These are phyloP conservation scores for Trididemnum nubilum DNA, from an alignment of 23 tunicate species.

Conservation along the genomic window DNA sequence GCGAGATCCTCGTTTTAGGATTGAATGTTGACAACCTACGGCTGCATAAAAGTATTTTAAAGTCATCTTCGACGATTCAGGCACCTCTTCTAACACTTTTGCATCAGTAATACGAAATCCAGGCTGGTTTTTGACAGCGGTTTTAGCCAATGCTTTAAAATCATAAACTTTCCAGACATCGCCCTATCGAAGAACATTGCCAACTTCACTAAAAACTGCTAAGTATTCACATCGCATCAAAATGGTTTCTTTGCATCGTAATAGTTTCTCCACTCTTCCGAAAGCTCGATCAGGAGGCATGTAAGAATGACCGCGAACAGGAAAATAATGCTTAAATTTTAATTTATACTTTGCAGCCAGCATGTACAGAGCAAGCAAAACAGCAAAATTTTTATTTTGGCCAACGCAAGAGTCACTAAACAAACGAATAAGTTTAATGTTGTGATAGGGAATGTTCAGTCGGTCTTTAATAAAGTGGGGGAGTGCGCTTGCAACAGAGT, in stretches of 20 bases:
- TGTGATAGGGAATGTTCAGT: neutral
- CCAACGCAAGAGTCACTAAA: constrained; percentile 27
- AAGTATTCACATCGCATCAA: neutral
- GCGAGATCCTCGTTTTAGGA: constrained; percentile 3
- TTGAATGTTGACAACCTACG: constrained; percentile 10
- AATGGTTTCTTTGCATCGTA: constrained; percentile 1
- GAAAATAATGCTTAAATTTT: constrained; percentile 16
- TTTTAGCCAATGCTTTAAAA: constrained; percentile 1
- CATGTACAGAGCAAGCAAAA: constrained; percentile 21
- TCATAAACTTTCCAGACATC: constrained; percentile 16
- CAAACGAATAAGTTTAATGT: neutral
- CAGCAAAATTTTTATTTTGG: constrained; percentile 19
- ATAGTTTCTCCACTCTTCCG: constrained; percentile 18
- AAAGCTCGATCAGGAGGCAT: constrained; percentile 33
- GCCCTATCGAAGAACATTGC: constrained; percentile 3
- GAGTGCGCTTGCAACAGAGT: constrained; percentile 22
- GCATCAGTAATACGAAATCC: constrained; percentile 16
- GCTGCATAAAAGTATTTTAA: constrained; percentile 10
- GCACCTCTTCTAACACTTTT: constrained; percentile 12
- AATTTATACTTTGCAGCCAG: constrained; percentile 15
- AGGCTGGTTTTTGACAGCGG: constrained; percentile 16
- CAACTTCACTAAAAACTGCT: constrained; percentile 2
- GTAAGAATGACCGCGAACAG: constrained; percentile 13
- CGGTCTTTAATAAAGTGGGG: constrained; percentile 18
- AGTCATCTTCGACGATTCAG: neutral